Conservation (phyloP, 2,888 invertebrate genomes). For the Subacronicta megacephala region DNA sequence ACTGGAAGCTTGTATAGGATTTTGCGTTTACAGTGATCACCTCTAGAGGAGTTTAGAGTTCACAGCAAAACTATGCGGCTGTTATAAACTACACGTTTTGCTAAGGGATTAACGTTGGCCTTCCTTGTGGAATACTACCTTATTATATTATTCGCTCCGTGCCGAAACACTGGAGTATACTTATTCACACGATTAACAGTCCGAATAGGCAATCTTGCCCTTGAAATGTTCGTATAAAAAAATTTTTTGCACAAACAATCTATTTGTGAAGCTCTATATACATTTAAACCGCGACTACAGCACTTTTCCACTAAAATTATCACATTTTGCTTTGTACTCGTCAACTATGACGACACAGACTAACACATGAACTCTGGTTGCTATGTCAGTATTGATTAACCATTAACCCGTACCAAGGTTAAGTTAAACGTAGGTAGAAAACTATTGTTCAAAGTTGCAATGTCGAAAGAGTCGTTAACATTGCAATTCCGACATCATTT, state of each 20-base stretch:
- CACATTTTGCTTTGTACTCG: constrained; percentile 32
- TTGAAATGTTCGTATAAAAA: constrained; percentile 2
- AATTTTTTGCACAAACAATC: not conserved
- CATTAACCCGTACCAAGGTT: constrained; percentile 37
- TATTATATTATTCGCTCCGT: no score
- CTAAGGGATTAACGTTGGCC: no score
- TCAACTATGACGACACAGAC: constrained; percentile 5
- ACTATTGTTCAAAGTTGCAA: not conserved
- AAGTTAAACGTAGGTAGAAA: constrained; percentile 10
- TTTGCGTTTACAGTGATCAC: no score
- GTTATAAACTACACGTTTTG: no score
- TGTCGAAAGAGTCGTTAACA: not conserved
- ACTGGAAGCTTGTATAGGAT: no score
- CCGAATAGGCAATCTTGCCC: not conserved
- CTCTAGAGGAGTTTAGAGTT: no score
- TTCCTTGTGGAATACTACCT: no score
- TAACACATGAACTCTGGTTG: constrained; percentile 23
- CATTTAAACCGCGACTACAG: constrained; percentile 9
- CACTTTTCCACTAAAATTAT: constrained; percentile 31
- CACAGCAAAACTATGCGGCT: no score
- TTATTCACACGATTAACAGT: no score
- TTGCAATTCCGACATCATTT: not conserved
- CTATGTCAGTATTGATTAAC: constrained; percentile 51
- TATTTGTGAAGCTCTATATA: constrained; percentile 6
- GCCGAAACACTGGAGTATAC: no score